Percentiles rank a stretch among this genome's conserved stretches.
These are phyloP conservation scores for Enteromius mattozi DNA, from an alignment of 2,797 vertebrate genomes.

Conservation along the genomic window DNA sequence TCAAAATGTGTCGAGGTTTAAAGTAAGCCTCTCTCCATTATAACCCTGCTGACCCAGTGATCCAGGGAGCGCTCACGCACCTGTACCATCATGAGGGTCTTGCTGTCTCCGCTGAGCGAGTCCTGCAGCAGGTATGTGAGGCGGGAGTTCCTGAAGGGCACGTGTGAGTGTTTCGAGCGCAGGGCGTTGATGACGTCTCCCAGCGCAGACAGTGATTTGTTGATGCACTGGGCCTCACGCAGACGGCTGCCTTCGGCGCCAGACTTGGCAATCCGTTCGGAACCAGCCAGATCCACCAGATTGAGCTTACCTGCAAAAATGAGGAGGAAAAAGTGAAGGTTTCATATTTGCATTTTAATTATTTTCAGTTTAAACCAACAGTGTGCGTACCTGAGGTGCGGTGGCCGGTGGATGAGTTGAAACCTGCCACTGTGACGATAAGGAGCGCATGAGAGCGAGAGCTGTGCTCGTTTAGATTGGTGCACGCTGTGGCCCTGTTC, in stretches of 20 bases:
- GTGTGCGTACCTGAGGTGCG: slow-evolving; percentile 82
- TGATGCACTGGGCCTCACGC: slow-evolving; percentile 95
- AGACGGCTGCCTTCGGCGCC: slow-evolving; percentile 92
- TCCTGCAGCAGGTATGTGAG: slow-evolving; percentile 98
- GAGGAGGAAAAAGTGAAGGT: neutral
- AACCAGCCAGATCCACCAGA: slow-evolving; percentile 95
- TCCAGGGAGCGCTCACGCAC: slow-evolving; percentile 67
- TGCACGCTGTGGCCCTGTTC: slow-evolving; percentile 91
- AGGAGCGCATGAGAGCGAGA: slow-evolving; percentile 95
- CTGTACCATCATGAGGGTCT: slow-evolving; percentile 98
- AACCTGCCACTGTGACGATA: slow-evolving; percentile 85
- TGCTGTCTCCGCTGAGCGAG: slow-evolving; percentile 94
- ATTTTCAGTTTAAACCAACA: neutral
- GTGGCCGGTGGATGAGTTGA: slow-evolving; percentile 86
- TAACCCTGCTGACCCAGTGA: neutral
- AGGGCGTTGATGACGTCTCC: slow-evolving; percentile 94
- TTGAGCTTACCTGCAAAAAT: slow-evolving; percentile 87
- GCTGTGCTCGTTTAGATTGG: slow-evolving; percentile 94
- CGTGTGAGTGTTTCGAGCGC: slow-evolving; percentile 87
- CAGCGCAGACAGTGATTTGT: slow-evolving; percentile 91
- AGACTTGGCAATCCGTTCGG: slow-evolving; percentile 90
- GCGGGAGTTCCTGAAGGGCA: slow-evolving; percentile 97
- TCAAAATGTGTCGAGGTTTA: slow-evolving; percentile 6
- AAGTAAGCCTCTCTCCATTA: slow-evolving; percentile 15
- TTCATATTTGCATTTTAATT: neutral